Conservation (phyloP, 2,113 vertebrate genomes). For the Sinocyclocheilus anophthalmus region DNA sequence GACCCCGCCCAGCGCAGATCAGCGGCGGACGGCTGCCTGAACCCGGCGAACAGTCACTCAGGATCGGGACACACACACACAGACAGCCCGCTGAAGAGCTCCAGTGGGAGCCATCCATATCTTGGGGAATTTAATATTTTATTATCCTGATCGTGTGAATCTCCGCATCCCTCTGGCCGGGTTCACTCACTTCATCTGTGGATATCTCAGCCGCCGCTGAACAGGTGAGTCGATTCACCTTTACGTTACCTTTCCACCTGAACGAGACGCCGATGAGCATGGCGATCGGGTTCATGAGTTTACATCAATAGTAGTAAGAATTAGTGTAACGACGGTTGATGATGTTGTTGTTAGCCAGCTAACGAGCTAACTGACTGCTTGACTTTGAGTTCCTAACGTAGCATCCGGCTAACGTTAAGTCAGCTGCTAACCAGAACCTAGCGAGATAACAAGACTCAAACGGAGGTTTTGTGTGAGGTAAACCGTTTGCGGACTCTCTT, state of each 20-base stretch:
- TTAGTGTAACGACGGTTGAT: background rate
- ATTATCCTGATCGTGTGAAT: slow-evolving; percentile 2
- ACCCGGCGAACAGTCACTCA: slow-evolving; percentile 57
- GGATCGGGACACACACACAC: slow-evolving; percentile 45
- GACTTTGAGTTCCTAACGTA: slow-evolving; percentile 27
- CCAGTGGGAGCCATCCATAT: slow-evolving; percentile 22
- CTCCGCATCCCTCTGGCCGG: background rate
- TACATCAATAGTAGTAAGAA: too few relatives aligned
- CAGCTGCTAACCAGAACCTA: background rate
- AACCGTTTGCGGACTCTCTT: background rate
- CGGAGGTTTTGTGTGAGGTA: background rate
- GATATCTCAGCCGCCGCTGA: slow-evolving; percentile 6
- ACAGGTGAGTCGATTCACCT: slow-evolving; percentile 44
- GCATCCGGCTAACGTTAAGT: slow-evolving; percentile 28
- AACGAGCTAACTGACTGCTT: slow-evolving; percentile 29
- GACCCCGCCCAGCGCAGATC: slow-evolving; percentile 60
- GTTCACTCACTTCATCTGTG: background rate
- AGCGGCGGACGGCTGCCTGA: slow-evolving; percentile 76
- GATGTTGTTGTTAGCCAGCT: slow-evolving; percentile 34
- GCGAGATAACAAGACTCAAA: background rate
- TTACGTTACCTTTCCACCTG: background rate
- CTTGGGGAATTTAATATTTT: slow-evolving; percentile 16
- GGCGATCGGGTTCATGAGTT: too few relatives aligned
- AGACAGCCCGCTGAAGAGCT: slow-evolving; percentile 62
- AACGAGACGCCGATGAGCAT: background rate